Base-by-base conservation (phyloP, 2,113 vertebrate species). In the Oenanthe melanoleuca region DNA sequence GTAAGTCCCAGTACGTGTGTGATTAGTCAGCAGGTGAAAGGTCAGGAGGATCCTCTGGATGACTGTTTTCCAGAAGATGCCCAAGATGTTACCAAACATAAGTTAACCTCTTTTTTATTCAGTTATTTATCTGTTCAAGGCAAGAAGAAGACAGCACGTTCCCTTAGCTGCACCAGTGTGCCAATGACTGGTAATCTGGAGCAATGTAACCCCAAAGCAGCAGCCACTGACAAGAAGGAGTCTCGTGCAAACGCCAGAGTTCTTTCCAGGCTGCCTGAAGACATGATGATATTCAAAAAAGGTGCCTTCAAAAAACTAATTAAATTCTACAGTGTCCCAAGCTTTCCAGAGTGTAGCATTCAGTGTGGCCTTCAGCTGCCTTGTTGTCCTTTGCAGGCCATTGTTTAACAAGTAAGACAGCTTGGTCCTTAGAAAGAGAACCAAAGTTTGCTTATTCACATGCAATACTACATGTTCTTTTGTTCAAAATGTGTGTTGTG, bases 321-420 rank as follows among this genome's bases (percentile, higher is more conserved):
- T 80, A 99, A 99, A 96, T 99, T 99, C 95, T 98, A 99, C 96
- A 99, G 99, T 2, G 98, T 99, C 29, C 99, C 99, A 29, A 99
- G 98, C 95, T 99, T 99, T 89, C 98, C 98, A 0, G 99, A 99
- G 60, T 98, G 98, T 77, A 98, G 97, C 95, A 96, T 98, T 52
- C 99, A 98, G 71, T 99, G 99, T 70, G 97, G 98, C 52, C 97
- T 98, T 50, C 98, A 98, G 90, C 97, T 98, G 93, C 98, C 98
- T 34, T 99, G 98, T 94, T 99, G 98, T 89, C 98, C 99, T 28
- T 81, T 99, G 75, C 98, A 98, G 93, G 98, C 98, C 38, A 96
- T 98, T 37, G 97, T 98, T 69, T 98, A 98, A 94, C 53, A 45
- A 50, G 25, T 45, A 20, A 47, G 67, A 69, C 53, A 21, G 40